Evolutionary conservation across 2,888 invertebrate genomes (phyloP).

Genomic region (Lampropteryx suffumata): DNA sequence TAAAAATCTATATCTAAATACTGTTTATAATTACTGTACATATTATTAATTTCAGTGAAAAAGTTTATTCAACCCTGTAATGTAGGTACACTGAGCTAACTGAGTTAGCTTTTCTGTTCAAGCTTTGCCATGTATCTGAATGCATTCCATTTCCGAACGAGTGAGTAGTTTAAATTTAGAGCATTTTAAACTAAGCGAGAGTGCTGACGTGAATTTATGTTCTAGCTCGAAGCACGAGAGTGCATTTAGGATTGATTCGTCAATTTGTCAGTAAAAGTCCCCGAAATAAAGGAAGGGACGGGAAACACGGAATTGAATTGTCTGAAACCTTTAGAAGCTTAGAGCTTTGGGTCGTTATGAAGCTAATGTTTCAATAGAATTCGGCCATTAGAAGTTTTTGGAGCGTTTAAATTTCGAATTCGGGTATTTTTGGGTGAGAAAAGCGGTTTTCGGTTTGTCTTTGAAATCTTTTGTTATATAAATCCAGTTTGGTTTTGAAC

Average conservation of each 20-base stretch:
- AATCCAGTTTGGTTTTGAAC: background rate
- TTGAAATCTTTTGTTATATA: slow-evolving; percentile 16
- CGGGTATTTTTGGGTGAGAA: slow-evolving; percentile 21
- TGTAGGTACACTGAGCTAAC: background rate
- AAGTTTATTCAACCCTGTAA: too few species aligned
- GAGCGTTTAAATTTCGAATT: slow-evolving; percentile 30
- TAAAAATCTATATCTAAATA: too few species aligned
- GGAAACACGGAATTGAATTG: slow-evolving; percentile 23
- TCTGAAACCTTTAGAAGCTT: slow-evolving; percentile 24
- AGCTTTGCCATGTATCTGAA: slow-evolving; percentile 40
- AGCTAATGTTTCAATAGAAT: slow-evolving; percentile 34
- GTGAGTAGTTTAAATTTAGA: slow-evolving; percentile 56
- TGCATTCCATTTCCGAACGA: slow-evolving; percentile 58
- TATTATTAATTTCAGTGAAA: too few species aligned
- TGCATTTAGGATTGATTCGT: slow-evolving; percentile 34
- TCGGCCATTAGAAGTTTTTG: slow-evolving; percentile 25
- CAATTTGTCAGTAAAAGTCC: slow-evolving; percentile 19
- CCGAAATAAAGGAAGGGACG: slow-evolving; percentile 15
- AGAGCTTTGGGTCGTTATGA: slow-evolving; percentile 27
- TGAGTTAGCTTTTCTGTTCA: background rate
- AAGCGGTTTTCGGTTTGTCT: slow-evolving; percentile 24
- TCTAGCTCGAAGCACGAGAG: slow-evolving; percentile 28
- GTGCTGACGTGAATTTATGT: slow-evolving; percentile 33
- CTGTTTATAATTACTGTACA: too few species aligned
- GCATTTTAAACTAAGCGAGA: slow-evolving; percentile 40